A percentile compares a stretch with the other conserved stretches of the same genome.
Conservation (phyloP, 2,888 invertebrate species). For the Andrena camellia region DNA sequence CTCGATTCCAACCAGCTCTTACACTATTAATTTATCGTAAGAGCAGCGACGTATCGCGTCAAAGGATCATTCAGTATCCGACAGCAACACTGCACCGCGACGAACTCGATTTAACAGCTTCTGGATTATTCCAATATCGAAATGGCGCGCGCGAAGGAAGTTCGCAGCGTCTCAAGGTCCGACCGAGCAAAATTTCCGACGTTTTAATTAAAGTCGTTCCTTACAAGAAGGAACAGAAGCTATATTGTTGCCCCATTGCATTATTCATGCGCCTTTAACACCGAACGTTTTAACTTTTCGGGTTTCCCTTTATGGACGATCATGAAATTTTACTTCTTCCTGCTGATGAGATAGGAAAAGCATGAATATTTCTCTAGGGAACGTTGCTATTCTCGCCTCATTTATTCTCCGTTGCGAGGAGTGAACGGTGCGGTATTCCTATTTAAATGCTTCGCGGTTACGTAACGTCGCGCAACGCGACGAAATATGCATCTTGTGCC, state of each 20-base stretch:
- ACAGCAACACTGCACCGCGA: neutral
- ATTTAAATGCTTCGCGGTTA: slow-evolving; percentile 24
- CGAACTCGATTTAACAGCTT: slow-evolving; percentile 9
- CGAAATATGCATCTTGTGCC: slow-evolving; percentile 6
- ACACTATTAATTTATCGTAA: neutral
- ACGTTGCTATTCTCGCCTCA: neutral
- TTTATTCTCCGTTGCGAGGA: slow-evolving; percentile 13
- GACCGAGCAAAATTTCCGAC: slow-evolving; percentile 15
- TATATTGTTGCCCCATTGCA: slow-evolving; percentile 32
- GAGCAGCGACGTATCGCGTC: neutral
- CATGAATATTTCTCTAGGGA: neutral
- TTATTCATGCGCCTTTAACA: slow-evolving; percentile 36
- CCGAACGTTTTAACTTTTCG: slow-evolving; percentile 14
- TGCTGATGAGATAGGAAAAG: neutral
- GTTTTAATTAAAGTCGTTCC: slow-evolving; percentile 49
- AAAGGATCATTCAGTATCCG: neutral
- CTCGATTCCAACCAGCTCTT: neutral
- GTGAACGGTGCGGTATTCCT: slow-evolving; percentile 20
- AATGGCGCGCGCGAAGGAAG: neutral
- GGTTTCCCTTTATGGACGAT: neutral
- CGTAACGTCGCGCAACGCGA: slow-evolving; percentile 9
- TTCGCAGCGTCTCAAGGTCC: neutral
- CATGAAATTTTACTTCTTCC: neutral
- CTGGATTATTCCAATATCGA: slow-evolving; percentile 16
- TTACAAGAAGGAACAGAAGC: neutral